phyloP scores from a whole-genome alignment of 2,888 invertebrate species.

The Latrodectus elegans region DNA sequence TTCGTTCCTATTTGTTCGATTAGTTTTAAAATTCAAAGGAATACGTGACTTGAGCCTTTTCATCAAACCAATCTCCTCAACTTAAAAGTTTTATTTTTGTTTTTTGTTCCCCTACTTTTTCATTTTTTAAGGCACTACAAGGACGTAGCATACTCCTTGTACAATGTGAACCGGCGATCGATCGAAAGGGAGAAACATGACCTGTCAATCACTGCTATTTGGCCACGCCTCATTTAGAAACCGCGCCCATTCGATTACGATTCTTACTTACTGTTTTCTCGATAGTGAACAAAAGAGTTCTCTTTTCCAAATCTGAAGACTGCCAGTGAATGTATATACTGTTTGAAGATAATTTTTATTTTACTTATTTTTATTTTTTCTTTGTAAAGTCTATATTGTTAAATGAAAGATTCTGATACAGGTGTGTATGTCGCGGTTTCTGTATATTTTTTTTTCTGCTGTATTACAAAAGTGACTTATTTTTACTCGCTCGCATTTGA shows the following conservation, averaged over 20 bases:
- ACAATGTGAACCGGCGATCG: conserved; percentile 18
- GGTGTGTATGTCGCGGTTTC: conserved; percentile 3
- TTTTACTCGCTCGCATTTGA: too few relatives aligned
- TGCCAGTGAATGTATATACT: conserved; percentile 25
- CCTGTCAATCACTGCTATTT: conserved; percentile 31
- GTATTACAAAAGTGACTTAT: too few relatives aligned
- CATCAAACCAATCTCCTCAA: too few relatives aligned
- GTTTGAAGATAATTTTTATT: conserved; percentile 1
- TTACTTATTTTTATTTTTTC: conserved; percentile 7
- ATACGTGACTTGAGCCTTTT: too few relatives aligned
- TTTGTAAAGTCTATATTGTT: conserved; percentile 27
- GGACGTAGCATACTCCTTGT: too few relatives aligned
- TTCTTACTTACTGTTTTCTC: conserved; percentile 34
- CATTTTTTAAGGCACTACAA: too few relatives aligned
- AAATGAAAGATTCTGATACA: conserved; percentile 45
- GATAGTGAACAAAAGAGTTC: conserved; percentile 32
- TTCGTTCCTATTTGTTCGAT: too few relatives aligned
- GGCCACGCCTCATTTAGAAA: conserved; percentile 30
- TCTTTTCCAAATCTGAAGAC: neutral
- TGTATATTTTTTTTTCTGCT: too few relatives aligned
- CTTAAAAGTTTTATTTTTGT: too few relatives aligned
- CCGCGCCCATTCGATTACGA: conserved; percentile 54
- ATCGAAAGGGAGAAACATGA: conserved; percentile 38
- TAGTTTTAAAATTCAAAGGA: too few relatives aligned
- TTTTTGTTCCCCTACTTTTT: too few relatives aligned